Evolutionary conservation across 2,113 vertebrate genomes (phyloP).

Genomic region (Indicator indicator): DNA sequence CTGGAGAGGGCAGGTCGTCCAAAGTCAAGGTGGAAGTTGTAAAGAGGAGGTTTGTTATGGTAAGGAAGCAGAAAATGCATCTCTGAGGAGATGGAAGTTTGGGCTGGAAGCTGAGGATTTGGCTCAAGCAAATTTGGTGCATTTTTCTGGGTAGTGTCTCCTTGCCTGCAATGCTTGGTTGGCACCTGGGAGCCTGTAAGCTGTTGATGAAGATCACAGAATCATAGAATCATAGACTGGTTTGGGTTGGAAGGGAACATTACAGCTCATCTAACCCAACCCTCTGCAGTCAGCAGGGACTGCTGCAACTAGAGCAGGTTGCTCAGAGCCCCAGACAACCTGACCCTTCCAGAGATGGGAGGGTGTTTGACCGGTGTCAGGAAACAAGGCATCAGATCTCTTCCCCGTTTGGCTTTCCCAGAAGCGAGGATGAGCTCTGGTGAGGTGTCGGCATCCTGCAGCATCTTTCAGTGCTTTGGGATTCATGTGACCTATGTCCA

Average conservation of each 20-base stretch:
- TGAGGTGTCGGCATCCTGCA: neutral
- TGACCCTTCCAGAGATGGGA: neutral
- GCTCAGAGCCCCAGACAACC: too few relatives aligned
- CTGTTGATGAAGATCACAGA: neutral
- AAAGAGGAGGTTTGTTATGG: neutral
- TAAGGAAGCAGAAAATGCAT: rapidly evolving
- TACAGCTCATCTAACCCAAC: too few relatives aligned
- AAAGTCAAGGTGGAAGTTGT: neutral
- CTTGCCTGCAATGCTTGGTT: rapidly evolving
- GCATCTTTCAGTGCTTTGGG: neutral
- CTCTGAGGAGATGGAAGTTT: neutral
- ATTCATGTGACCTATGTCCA: rapidly evolving
- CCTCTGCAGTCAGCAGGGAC: too few relatives aligned
- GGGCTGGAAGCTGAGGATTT: neutral
- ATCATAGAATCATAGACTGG: too few relatives aligned
- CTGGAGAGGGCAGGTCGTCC: neutral
- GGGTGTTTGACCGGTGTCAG: neutral
- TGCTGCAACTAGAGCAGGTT: too few relatives aligned
- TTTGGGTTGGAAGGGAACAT: too few relatives aligned
- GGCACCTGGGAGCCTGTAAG: neutral
- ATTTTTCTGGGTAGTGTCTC: neutral
- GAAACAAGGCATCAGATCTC: neutral
- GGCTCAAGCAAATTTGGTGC: neutral
- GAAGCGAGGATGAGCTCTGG: neutral
- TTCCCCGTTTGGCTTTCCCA: neutral